Evolutionary conservation across 2,797 vertebrate genomes (phyloP), one percentile per base, ranked within the genome.

Genomic region (Neosilurus mollespiculum): DNA sequence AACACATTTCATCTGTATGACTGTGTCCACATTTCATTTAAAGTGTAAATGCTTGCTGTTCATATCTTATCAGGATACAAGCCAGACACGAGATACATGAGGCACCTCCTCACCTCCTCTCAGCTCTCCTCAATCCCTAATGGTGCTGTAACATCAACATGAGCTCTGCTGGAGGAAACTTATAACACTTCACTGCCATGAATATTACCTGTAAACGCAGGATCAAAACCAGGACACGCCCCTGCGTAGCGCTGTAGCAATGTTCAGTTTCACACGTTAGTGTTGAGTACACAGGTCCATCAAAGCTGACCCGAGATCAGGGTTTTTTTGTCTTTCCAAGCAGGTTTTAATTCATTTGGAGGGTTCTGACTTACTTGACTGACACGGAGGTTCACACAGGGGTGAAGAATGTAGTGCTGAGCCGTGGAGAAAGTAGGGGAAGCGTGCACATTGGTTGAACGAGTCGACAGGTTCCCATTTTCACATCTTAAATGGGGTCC

Each of bases 321-420:
- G 8, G 30, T 30, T 30, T 59, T 34, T 53, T 72, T 54, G 67
- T n/a, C 18, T 73, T 56, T 26, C 22, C 69, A 51, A 51, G 43
- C 10, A 67, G 14, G 18, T 12, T 76, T 73, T 72, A 53, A 30
- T 30, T 30, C 16, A 56, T 15, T 75, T 10, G 11, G 10, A 76
- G 18, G 56, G 4, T 20, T 26, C 51, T 26, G 43, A 65, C 9
- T 53, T 16, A 30, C 43, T 78, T 79, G 77, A 53, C 16, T 53
- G 77, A 66, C 43, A 79, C 49, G 16, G 16, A 78, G 75, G 73
- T 83, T 75, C 83, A 80, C 73, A 49, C 4, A 5, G 59, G 37
- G 73, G 84, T 78, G 80, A 85, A 78, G 73, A 85, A 85, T 85
- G 62, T 85, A 34, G 22, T 73, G 10, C 53, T 59, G 66, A 49